Evolutionary conservation across 1,140 invertebrate genomes (phyloP), one percentile per base, ranked within the genome.

Genomic region (Drosophila nigromelanica): DNA sequence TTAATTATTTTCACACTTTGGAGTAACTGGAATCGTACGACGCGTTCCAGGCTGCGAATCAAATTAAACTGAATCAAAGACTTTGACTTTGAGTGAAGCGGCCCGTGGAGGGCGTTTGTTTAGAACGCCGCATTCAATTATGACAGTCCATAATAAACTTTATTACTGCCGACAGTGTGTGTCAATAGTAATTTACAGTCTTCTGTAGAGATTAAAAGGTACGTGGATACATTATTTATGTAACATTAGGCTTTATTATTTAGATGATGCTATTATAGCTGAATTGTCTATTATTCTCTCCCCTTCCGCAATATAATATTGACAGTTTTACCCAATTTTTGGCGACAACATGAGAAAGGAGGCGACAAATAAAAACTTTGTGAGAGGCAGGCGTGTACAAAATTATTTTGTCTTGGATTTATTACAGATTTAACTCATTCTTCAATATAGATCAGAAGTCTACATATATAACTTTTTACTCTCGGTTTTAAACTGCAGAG

Each of bases 51-150:
- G 14, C 71, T 73, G 66, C 42, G 64, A 30, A 24, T 56, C 42
- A 48, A 62, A 56, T 50, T 39, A 68, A 70, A 73, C 71, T 73
- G 71, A 73, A 69, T 51, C 48, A 60, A 60, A 73, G 55, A 54
- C 70, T 55, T 52, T 51, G 55, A 67, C 70, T 68, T 73, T 21
- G 35, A 55, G 52, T 73, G 70, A 73, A 73, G 55, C 63, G 63
- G 70, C 55, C 70, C 70, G 70, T 73, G 63, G 55, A 73, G 63
- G 70, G 63, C 63, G 45, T 11, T 30, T 73, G 55, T 15, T 68
- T 52, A 59, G 55, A 68, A 68, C 61, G 70, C 63, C 55, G 70
- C 64, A 63, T 73, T 73, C 55, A 56, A 68, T 68, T 73, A 73
- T 68, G 55, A 73, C 63, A 68, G 63, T 54, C 70, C 24, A 55